Percentiles rank a stretch among this genome's conserved stretches.
phyloP scores from a whole-genome alignment of 2,888 invertebrate genomes.

The Punctoribates punctum region DNA sequence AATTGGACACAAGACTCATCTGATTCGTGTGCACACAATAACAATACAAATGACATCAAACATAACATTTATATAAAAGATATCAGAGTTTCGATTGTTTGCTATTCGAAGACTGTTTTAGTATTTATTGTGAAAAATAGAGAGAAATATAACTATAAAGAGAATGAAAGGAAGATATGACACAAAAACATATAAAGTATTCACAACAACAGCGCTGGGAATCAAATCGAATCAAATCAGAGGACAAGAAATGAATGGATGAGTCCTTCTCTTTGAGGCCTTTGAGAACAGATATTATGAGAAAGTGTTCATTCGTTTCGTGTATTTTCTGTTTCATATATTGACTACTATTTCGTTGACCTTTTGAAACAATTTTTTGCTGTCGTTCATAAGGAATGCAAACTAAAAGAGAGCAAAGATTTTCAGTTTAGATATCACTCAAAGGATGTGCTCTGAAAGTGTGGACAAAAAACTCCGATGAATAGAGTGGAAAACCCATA shows the following conservation, averaged over 20 bases:
- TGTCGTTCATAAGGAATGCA: background rate
- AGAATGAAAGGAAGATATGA: no score
- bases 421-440: slow-evolving; percentile 21
- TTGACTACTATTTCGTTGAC: background rate
- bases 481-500: background rate
- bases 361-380: background rate
- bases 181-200: slow-evolving; percentile 7
- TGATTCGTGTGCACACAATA: background rate
- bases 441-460: background rate
- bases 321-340: no score
- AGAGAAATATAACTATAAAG: no score
- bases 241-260: background rate
- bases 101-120: background rate
- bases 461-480: background rate
- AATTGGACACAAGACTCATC: background rate
- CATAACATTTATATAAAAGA: background rate
- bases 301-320: background rate
- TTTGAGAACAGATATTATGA: background rate
- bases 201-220: background rate
- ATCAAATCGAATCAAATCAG: background rate
- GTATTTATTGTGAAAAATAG: background rate
- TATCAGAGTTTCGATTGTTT: background rate
- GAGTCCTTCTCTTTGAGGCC: background rate
- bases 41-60: background rate
- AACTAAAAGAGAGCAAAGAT: background rate